Evolutionary conservation across 2,113 vertebrate species (phyloP).

Genomic region (Pygoscelis antarcticus): DNA sequence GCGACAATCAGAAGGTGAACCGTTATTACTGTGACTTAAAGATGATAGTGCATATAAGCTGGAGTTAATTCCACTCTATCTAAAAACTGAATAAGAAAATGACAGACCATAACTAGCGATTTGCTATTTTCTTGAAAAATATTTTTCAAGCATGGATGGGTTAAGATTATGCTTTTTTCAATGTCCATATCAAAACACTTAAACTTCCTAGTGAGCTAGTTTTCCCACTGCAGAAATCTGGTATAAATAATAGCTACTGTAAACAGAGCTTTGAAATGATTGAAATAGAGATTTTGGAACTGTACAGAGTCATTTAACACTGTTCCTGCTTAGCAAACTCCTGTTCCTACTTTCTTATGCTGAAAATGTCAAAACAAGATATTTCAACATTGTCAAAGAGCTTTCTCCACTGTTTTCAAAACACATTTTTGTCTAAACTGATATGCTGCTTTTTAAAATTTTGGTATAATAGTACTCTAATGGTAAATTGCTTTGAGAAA

Average conservation of each 20-base stretch:
- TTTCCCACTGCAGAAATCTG: background rate
- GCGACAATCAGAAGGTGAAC: background rate
- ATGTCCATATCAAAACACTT: background rate
- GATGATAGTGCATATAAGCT: background rate
- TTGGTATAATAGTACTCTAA: background rate
- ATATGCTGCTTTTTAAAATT: background rate
- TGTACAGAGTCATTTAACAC: background rate
- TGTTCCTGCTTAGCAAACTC: background rate
- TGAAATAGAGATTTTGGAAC: background rate
- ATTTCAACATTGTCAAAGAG: slow-evolving; percentile 9
- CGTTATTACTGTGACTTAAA: background rate
- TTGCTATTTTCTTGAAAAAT: background rate
- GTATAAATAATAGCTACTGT: background rate
- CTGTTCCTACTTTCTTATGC: background rate
- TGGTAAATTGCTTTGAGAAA: background rate
- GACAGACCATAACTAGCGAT: background rate
- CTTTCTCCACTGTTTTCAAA: slow-evolving; percentile 46
- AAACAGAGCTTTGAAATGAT: background rate
- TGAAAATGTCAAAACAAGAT: slow-evolving; percentile 53
- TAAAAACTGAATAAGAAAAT: background rate
- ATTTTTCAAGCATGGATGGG: background rate
- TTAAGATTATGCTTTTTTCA: background rate
- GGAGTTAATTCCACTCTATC: background rate
- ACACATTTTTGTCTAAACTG: slow-evolving; percentile 29
- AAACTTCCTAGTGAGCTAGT: background rate